Conservation (phyloP, 2,797 vertebrate species). For the Pangasius macronema region DNA sequence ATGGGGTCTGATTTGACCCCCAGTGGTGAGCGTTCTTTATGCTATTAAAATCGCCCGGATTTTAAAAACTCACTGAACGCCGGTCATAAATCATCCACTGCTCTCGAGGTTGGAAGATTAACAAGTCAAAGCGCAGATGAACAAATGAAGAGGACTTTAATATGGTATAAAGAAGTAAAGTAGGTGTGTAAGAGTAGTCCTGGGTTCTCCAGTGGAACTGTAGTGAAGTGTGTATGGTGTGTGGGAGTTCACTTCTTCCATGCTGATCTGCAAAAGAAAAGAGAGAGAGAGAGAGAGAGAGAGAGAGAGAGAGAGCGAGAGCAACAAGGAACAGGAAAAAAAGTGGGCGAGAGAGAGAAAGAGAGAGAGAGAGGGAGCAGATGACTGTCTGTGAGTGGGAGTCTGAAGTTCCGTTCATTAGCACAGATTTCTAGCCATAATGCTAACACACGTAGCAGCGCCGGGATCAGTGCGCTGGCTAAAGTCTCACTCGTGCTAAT, state of each 20-base stretch:
- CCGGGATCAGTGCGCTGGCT: slow-evolving; percentile 42
- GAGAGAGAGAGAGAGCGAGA: neutral
- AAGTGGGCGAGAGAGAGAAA: slow-evolving; percentile 34
- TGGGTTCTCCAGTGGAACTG: slow-evolving; percentile 15
- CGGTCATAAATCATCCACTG: slow-evolving; percentile 33
- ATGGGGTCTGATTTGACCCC: slow-evolving; percentile 37
- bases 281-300: neutral
- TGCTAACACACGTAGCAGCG: slow-evolving; percentile 47
- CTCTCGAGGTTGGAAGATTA: slow-evolving; percentile 17
- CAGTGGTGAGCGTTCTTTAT: slow-evolving; percentile 26
- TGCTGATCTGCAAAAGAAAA: neutral
- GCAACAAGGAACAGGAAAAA: neutral
- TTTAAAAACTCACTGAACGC: neutral
- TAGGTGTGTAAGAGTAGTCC: slow-evolving; percentile 22
- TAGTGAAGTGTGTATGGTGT: slow-evolving; percentile 16
- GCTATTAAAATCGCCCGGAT: neutral
- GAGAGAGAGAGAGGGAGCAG: slow-evolving; percentile 42
- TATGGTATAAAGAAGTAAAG: slow-evolving; percentile 13
- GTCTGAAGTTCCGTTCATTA: slow-evolving; percentile 39
- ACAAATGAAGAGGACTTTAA: slow-evolving; percentile 21
- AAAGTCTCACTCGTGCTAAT: slow-evolving; percentile 53
- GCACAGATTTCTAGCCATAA: slow-evolving; percentile 45
- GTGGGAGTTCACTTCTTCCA: slow-evolving; percentile 13
- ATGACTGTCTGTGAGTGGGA: slow-evolving; percentile 57
- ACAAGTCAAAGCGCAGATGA: slow-evolving; percentile 19